Evolutionary conservation across 2,888 invertebrate genomes (phyloP).

Genomic region (Apoderus coryli): DNA sequence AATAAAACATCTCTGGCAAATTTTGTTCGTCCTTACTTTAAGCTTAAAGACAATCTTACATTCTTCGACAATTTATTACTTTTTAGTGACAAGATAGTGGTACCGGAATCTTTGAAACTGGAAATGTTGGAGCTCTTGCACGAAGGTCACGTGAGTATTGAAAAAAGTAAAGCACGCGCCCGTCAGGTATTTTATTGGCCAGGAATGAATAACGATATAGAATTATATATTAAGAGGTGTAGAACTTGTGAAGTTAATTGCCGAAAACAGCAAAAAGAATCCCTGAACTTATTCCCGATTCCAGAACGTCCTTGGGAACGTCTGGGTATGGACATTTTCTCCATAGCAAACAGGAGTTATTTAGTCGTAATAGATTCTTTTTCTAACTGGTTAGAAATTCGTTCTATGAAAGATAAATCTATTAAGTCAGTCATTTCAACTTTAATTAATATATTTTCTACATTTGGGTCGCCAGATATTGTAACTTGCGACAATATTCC

Average conservation of each 20-base stretch:
- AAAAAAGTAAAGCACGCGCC: constrained; percentile 3
- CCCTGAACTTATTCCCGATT: constrained; percentile 3
- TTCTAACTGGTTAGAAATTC: constrained; percentile 2
- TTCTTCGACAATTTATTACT: constrained; percentile 1
- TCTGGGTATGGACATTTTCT: constrained; percentile 1
- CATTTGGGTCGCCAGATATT: neutral
- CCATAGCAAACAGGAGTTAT: neutral
- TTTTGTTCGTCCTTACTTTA: no score
- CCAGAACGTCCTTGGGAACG: constrained; percentile 6
- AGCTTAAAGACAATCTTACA: no score
- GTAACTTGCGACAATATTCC: constrained; percentile 3
- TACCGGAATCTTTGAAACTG: constrained; percentile 9
- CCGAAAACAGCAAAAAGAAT: constrained; percentile 6
- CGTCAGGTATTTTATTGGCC: constrained; percentile 17
- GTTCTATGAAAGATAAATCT: constrained; percentile 7
- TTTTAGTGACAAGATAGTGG: neutral
- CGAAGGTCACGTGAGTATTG: constrained; percentile 1
- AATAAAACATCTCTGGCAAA: no score
- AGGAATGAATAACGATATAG: constrained; percentile 7
- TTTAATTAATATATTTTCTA: constrained; percentile 7
- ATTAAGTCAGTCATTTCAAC: constrained; percentile 1
- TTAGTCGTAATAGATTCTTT: constrained; percentile 1
- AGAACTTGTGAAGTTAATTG: constrained; percentile 6
- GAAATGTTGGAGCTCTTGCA: constrained; percentile 15
- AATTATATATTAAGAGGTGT: no score